Percentiles rank a stretch among this genome's conserved stretches.
These are phyloP conservation scores for Amphipyra berbera DNA, from an alignment of 2,888 invertebrate species.

Conservation along the genomic window DNA sequence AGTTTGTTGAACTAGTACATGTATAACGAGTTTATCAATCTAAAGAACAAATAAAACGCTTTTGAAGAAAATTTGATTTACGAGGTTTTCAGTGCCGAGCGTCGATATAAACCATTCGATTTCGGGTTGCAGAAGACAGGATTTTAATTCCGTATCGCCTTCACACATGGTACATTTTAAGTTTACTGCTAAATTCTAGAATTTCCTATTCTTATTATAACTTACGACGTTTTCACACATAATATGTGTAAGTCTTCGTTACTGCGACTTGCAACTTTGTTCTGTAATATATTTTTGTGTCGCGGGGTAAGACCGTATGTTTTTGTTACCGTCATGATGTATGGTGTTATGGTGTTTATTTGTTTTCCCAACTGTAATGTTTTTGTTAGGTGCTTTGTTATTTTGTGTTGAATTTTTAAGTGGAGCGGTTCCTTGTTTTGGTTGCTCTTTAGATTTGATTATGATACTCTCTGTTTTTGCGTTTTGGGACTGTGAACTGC, in stretches of 20 bases:
- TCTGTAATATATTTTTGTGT: constrained; percentile 50
- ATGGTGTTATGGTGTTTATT: constrained; percentile 30
- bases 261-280: constrained; percentile 46
- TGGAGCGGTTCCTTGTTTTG: not conserved
- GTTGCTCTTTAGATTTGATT: no score
- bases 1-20: no score
- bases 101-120: no score
- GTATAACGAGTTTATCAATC: no score
- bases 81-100: no score
- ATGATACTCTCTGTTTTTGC: not conserved
- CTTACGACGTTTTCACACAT: constrained; percentile 35
- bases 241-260: constrained; percentile 57
- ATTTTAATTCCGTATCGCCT: no score
- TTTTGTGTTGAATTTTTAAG: not conserved
- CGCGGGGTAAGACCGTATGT: constrained; percentile 36
- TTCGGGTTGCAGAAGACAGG: no score
- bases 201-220: constrained; percentile 34
- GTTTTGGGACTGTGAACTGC: not conserved
- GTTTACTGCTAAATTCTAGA: no score
- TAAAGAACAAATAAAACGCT: no score
- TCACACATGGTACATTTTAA: no score
- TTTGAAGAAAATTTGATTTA: no score
- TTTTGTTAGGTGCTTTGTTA: not conserved
- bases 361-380: constrained; percentile 14
- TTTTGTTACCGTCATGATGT: constrained; percentile 45